These are phyloP conservation scores for Lepidochrysops patricia DNA, from an alignment of 2,888 invertebrate genomes.

Conservation along the genomic window DNA sequence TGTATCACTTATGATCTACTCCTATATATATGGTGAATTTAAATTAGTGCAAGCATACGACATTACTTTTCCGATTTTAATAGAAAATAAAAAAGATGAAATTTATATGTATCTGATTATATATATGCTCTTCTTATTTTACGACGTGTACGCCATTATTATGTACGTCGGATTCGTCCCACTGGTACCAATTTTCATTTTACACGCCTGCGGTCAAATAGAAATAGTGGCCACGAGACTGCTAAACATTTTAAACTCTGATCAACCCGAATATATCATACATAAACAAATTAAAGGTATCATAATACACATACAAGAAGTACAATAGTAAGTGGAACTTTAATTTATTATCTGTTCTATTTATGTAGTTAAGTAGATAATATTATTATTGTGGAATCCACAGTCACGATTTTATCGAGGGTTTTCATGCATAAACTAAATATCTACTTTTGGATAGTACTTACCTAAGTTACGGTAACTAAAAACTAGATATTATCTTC, in stretches of 20 bases:
- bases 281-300: constrained; percentile 29
- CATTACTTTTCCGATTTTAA: constrained; percentile 28
- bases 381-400: no score
- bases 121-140: constrained; percentile 20
- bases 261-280: constrained; percentile 22
- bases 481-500: constrained; percentile 15
- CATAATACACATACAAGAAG: constrained; percentile 29
- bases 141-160: constrained; percentile 23
- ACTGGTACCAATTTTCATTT: constrained; percentile 40
- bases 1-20: constrained; percentile 27
- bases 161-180: constrained; percentile 37
- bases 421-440: no score
- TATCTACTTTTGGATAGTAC: no score
- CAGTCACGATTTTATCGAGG: no score
- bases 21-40: constrained; percentile 27
- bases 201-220: constrained; percentile 45
- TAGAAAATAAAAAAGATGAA: constrained; percentile 31
- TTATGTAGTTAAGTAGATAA: no score
- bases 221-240: constrained; percentile 33
- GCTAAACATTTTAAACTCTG: constrained; percentile 28
- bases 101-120: constrained; percentile 20
- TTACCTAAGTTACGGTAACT: no score
- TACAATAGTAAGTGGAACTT: constrained; percentile 29
- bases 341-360: background rate
- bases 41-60: constrained; percentile 30